Evolutionary conservation across 2,888 invertebrate genomes (phyloP).

Genomic region (Sturmia bella): DNA sequence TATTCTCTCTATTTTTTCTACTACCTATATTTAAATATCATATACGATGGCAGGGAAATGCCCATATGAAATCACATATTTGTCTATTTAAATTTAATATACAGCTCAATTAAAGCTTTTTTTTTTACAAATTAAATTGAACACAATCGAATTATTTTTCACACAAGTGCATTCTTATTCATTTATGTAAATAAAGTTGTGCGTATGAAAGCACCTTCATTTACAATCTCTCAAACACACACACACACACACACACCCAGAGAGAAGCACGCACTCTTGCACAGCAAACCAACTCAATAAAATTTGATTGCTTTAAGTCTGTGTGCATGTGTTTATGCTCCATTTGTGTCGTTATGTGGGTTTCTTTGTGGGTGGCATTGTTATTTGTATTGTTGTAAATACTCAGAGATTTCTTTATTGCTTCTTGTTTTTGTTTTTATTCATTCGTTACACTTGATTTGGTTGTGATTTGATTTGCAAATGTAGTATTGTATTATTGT

Average conservation of each 20-base stretch:
- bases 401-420: background rate
- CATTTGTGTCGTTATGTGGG: constrained; percentile 69
- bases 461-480: constrained; percentile 47
- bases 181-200: background rate
- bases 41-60: no score
- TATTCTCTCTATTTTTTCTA: no score
- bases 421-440: constrained; percentile 10
- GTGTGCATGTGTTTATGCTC: constrained; percentile 54
- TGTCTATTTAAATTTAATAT: constrained; percentile 46
- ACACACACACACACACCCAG: no score
- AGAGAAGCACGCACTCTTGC: no score
- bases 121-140: constrained; percentile 82
- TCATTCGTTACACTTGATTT: constrained; percentile 39
- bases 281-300: no score
- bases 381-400: constrained; percentile 8
- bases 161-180: background rate
- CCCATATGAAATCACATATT: background rate
- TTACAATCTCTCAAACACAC: no score
- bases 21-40: no score
- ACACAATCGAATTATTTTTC: constrained; percentile 81
- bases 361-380: constrained; percentile 54
- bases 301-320: constrained; percentile 8
- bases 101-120: constrained; percentile 80
- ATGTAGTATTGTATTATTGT: constrained; percentile 32
- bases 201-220: constrained; percentile 16